These are phyloP conservation scores for Leptinotarsa rubiginosa DNA, from an alignment of 2,888 invertebrate species.

Conservation along the genomic window DNA sequence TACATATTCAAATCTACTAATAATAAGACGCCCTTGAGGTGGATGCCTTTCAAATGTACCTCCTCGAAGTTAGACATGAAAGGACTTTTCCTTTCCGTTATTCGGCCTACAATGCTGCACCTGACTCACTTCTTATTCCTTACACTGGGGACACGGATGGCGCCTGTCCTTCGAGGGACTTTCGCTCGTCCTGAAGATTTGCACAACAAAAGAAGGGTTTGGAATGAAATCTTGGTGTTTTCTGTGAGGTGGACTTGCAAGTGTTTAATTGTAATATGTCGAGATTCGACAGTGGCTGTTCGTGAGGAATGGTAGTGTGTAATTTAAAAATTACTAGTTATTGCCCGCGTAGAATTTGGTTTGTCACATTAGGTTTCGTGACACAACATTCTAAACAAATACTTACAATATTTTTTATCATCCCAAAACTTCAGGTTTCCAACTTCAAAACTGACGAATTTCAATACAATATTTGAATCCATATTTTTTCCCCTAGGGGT, in stretches of 20 bases:
- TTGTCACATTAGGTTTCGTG: too few species aligned
- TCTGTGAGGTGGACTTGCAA: conserved; percentile 6
- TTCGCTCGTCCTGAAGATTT: conserved; percentile 18
- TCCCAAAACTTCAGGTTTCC: too few species aligned
- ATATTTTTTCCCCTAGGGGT: too few species aligned
- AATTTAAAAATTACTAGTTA: too few species aligned
- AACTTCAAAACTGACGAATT: too few species aligned
- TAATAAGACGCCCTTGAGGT: conserved; percentile 52
- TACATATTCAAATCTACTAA: conserved; percentile 26
- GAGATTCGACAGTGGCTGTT: not conserved
- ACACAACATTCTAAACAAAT: too few species aligned
- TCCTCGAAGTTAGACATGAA: conserved; percentile 15
- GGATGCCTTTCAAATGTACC: conserved; percentile 47
- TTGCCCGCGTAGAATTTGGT: too few species aligned
- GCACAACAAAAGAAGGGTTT: conserved; percentile 19
- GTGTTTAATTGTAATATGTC: conserved; percentile 1
- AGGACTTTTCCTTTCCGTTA: conserved; percentile 8
- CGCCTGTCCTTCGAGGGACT: conserved; percentile 2
- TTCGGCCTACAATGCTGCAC: conserved; percentile 19
- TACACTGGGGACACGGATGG: conserved; percentile 14
- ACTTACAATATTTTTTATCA: too few species aligned
- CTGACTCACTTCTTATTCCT: conserved; percentile 13
- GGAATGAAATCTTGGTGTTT: conserved; percentile 18
- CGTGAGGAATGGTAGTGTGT: not conserved
- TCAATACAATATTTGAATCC: too few species aligned